phyloP scores from a whole-genome alignment of 1,140 invertebrate genomes.

The Drosophila funebris region DNA sequence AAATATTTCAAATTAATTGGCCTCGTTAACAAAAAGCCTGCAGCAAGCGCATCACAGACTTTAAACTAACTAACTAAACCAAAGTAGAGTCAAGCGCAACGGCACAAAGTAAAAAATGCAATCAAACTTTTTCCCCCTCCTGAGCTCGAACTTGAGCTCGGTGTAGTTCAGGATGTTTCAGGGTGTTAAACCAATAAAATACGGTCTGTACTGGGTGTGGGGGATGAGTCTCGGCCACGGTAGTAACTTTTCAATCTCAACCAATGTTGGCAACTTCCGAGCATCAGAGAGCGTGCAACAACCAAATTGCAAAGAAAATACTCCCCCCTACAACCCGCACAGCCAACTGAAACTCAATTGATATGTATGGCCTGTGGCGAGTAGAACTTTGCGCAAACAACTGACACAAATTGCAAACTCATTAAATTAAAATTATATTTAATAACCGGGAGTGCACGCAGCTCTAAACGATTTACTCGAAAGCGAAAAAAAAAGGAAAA shows the following conservation, averaged over 20 bases:
- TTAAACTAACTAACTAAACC: constrained; percentile 71
- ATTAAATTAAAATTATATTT: constrained; percentile 83
- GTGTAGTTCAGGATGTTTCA: constrained; percentile 22
- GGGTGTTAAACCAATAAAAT: constrained; percentile 79
- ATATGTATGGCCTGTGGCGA: constrained; percentile 65
- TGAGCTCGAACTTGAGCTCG: not conserved
- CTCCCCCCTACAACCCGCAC: not conserved
- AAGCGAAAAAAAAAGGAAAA: not conserved
- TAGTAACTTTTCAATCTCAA: constrained; percentile 78
- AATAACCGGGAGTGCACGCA: constrained; percentile 76
- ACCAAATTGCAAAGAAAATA: constrained; percentile 22
- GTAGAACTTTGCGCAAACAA: constrained; percentile 66
- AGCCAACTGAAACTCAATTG: constrained; percentile 47
- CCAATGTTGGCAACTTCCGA: constrained; percentile 55
- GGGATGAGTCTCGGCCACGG: not conserved
- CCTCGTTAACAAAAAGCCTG: constrained; percentile 68
- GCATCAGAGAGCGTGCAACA: constrained; percentile 33
- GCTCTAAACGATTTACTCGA: constrained; percentile 69
- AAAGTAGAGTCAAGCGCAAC: constrained; percentile 48
- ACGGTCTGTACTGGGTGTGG: constrained; percentile 39
- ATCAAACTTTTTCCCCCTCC: constrained; percentile 67
- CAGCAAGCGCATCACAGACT: constrained; percentile 48
- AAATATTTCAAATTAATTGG: constrained; percentile 70
- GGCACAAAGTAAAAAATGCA: constrained; percentile 60
- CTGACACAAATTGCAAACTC: constrained; percentile 81